phyloP scores from a whole-genome alignment of 1,140 invertebrate species.

The Hestina assimilis region DNA sequence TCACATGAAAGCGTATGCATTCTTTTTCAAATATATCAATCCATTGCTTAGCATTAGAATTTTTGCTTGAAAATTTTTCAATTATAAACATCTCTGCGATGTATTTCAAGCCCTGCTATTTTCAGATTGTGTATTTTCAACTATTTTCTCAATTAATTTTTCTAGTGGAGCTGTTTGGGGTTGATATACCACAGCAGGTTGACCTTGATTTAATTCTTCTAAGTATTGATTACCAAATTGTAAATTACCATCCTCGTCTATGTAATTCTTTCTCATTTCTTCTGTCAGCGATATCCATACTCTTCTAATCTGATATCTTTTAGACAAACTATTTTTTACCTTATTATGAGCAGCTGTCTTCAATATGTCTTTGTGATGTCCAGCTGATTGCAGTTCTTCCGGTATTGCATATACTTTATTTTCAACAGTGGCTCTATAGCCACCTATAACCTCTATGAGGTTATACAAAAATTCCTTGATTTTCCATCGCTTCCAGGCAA shows the following conservation, averaged over 20 bases:
- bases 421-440: conserved; percentile 16
- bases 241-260: conserved; percentile 32
- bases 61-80: conserved; percentile 14
- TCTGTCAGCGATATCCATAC: conserved; percentile 33
- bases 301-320: conserved; percentile 33
- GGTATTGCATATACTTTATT: conserved; percentile 24
- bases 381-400: conserved; percentile 25
- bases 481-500: conserved; percentile 29
- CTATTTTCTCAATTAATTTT: conserved; percentile 28
- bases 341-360: conserved; percentile 26
- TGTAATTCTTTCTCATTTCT: conserved; percentile 26
- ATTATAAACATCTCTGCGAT: conserved; percentile 24
- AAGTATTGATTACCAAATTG: conserved; percentile 33
- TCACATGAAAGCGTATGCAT: background rate
- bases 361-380: conserved; percentile 26
- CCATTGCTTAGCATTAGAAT: conserved; percentile 8
- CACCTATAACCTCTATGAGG: too few relatives aligned
- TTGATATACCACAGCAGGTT: conserved; percentile 22
- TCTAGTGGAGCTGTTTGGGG: conserved; percentile 24
- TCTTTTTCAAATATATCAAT: conserved; percentile 12
- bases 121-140: conserved; percentile 24
- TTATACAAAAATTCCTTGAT: conserved; percentile 28
- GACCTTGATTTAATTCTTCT: conserved; percentile 23
- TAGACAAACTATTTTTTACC: conserved; percentile 33
- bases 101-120: conserved; percentile 22